Base-by-base conservation (phyloP, 2,888 invertebrate species). In the Xestia sexstrigata region DNA sequence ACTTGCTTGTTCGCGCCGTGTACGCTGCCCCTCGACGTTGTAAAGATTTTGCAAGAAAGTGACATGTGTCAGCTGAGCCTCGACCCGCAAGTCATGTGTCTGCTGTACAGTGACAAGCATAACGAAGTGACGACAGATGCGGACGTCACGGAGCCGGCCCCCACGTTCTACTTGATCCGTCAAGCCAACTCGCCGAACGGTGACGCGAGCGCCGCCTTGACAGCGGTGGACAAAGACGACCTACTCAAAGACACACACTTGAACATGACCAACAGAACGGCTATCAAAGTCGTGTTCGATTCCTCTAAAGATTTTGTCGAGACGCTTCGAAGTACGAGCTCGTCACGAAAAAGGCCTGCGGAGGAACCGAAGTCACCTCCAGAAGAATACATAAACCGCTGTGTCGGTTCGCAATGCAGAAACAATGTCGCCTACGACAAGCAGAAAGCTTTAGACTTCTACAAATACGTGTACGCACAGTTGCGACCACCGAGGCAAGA, bases 391-490 rank as follows among this genome's bases (percentile, higher is more conserved):
- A 88, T 92, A 4, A 95, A 92, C 65, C 92, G 91, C 4, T 96
- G 96, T 79, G 92, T 94, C 0, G 95, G 95, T 0, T 84, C 90
- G 8, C 92, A 94, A 30, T 96, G 96, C 77, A 91, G 94, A 26
- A 95, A 93, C 72, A 95, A 93, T 69, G 93, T 90, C 3, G 94
- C 94, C 0, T 94, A 96, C 82, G 95, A 97, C 80, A 94, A 89
- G 75, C 96, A 96, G 83, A 96, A 95, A 89, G 97, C 97, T 20
- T 90, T 97, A 67, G 96, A 97, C 83, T 97, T 96, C 87, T 97
- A 97, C 87, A 97, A 96, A 91, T 96, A 96, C 82, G 95, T 97
- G 8, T 97, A 96, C 87, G 95, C 96, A 6, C 97, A 97, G 79
- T 83, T 97, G 58, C 92, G 96, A 23, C 90, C 94, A 39, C 96